Base-by-base conservation (phyloP, 2,797 vertebrate species). In the Neostethus bicornis region DNA sequence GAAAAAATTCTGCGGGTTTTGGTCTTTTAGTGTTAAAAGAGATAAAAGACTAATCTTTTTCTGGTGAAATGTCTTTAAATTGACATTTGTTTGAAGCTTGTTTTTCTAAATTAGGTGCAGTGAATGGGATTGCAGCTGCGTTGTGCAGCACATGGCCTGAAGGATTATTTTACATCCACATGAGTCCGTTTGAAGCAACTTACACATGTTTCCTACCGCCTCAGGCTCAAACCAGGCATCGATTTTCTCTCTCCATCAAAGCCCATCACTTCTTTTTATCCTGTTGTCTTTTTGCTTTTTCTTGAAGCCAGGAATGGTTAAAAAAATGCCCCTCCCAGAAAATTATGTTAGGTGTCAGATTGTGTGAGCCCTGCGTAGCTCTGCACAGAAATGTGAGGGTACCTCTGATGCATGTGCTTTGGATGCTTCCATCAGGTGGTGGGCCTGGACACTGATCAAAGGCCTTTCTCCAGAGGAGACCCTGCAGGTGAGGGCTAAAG, bases 401-500 rank as follows among this genome's bases (percentile, higher is more conserved):
- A 26, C 14, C 66, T 17, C 51, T 14, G 28, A 34, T 29, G 26
- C 49, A 28, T 66, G 26, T 19, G 63, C 21, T 62, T 23, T 52
- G 45, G 9, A 13, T 75, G 47, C 14, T 59, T 2, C 20, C 64
- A 81, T 23, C 75, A 99, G 97, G 84, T 99, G 97, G 97, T 94
- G 96, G 93, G 96, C 95, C 0, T 91, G 91, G 60, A 94, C 91
- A 0, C 90, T 96, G 32, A 97, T 99, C 90, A 96, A 93, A 86
- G 91, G 83, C 38, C 87, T 99, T 29, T 93, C 95, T 50, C 89
- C 94, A 4, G 93, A 95, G 24, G 92, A 94, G 67, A 78, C 92
- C 16, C 92, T 95, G 42, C 94, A 96, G 67, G 91, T 98, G 82
- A 93, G 92, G 83, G 95, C 95, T 53, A 99, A 99, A 88, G 96